Evolutionary conservation across 2,113 vertebrate species (phyloP).

Genomic region (Otolemur garnettii): DNA sequence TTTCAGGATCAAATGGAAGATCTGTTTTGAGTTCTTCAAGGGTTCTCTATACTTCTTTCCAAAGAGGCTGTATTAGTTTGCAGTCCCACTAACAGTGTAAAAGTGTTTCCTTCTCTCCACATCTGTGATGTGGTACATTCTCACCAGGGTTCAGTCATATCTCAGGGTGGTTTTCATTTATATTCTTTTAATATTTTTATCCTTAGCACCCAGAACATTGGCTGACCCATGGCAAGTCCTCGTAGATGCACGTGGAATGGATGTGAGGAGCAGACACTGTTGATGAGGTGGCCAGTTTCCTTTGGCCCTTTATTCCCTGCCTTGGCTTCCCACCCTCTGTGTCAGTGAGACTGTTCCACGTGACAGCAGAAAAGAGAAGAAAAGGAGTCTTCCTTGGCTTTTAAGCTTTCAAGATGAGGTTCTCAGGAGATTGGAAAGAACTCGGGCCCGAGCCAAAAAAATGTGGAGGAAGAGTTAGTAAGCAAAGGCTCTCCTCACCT

Average conservation of each 20-base stretch:
- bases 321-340: neutral
- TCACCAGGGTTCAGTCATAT: too few species aligned
- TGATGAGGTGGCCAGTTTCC: neutral
- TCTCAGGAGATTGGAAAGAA: neutral
- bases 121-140: too few species aligned
- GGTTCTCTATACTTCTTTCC: too few species aligned
- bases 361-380: neutral
- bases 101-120: too few species aligned
- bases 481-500: neutral
- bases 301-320: neutral
- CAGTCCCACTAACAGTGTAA: too few species aligned
- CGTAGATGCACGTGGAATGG: neutral
- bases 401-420: neutral
- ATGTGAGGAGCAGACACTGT: neutral
- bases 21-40: too few species aligned
- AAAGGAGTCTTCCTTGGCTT: neutral
- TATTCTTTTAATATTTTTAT: neutral
- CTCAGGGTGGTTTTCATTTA: too few species aligned
- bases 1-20: too few species aligned
- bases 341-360: too few species aligned
- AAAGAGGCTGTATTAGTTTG: too few species aligned
- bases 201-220: neutral
- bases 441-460: neutral
- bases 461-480: neutral
- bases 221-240: neutral